These are phyloP conservation scores for Vombatus ursinus DNA, from an alignment of 2,113 vertebrate genomes.

Conservation along the genomic window DNA sequence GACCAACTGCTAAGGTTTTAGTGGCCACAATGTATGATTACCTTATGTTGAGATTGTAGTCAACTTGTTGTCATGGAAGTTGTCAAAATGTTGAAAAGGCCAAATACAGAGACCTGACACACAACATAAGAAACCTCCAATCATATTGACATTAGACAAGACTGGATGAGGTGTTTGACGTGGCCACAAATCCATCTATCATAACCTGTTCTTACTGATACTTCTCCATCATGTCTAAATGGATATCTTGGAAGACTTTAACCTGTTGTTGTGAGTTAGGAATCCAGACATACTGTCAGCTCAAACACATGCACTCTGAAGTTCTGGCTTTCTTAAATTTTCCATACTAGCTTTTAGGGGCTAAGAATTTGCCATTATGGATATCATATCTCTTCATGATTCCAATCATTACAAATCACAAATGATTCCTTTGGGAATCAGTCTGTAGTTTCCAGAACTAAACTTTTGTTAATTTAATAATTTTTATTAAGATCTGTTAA, in stretches of 20 bases:
- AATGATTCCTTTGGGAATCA: not conserved
- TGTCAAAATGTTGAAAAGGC: not conserved
- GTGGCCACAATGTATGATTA: not conserved
- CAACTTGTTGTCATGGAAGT: not conserved
- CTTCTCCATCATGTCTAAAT: not conserved
- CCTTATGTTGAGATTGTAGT: not conserved
- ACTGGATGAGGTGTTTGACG: not conserved
- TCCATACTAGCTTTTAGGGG: not conserved
- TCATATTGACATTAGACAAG: not conserved
- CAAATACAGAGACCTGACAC: not conserved
- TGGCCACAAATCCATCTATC: not conserved
- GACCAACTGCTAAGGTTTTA: not conserved
- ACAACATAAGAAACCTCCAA: not conserved
- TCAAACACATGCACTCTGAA: not conserved
- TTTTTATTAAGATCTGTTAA: not conserved
- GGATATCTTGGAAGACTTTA: not conserved
- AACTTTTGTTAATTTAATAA: not conserved
- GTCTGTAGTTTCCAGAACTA: not conserved
- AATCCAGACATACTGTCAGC: not conserved
- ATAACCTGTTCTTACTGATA: not conserved
- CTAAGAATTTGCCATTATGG: not conserved
- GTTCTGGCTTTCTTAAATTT: not conserved
- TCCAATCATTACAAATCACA: not conserved
- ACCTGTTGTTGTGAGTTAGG: not conserved
- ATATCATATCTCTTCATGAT: not conserved